phyloP scores from a whole-genome alignment of 2,113 vertebrate species.

The Noctilio leporinus region DNA sequence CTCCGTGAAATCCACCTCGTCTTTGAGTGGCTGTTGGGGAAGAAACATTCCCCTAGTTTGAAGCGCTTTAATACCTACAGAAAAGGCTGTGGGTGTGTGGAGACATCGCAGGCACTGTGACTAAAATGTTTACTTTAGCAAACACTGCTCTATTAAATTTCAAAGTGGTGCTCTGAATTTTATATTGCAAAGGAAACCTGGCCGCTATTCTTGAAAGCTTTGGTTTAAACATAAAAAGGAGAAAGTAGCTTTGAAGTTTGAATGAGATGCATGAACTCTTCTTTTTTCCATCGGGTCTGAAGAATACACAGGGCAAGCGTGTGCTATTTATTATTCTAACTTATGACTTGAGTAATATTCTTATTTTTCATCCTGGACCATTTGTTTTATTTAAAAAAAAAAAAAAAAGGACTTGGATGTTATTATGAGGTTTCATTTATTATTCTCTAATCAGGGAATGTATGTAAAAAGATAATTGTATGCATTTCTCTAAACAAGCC shows the following conservation, averaged over 20 bases:
- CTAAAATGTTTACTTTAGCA: conserved; percentile 80
- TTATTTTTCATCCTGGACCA: conserved; percentile 65
- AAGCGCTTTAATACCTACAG: conserved; percentile 38
- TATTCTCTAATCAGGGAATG: not conserved
- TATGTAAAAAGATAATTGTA: conserved; percentile 31
- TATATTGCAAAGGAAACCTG: conserved; percentile 82
- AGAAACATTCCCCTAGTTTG: not conserved
- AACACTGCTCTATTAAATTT: conserved; percentile 81
- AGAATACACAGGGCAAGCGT: conserved; percentile 34
- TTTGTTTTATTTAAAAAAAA: not conserved
- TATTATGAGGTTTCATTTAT: conserved; percentile 48
- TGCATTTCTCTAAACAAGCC: conserved; percentile 42
- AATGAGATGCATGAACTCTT: conserved; percentile 80
- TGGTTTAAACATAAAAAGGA: conserved; percentile 77
- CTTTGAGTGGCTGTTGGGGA: conserved; percentile 10
- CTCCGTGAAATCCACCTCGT: not conserved
- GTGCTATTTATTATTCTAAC: conserved; percentile 71
- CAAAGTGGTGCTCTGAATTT: conserved; percentile 80
- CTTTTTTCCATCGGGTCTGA: conserved; percentile 59
- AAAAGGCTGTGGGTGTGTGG: conserved; percentile 36
- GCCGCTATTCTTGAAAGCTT: conserved; percentile 79
- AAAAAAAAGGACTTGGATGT: not conserved
- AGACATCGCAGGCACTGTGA: conserved; percentile 58
- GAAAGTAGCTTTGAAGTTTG: conserved; percentile 81
- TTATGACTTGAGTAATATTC: conserved; percentile 62